phyloP scores from a whole-genome alignment of 2,888 invertebrate species.

The Harpagoxenus sublaevis region DNA sequence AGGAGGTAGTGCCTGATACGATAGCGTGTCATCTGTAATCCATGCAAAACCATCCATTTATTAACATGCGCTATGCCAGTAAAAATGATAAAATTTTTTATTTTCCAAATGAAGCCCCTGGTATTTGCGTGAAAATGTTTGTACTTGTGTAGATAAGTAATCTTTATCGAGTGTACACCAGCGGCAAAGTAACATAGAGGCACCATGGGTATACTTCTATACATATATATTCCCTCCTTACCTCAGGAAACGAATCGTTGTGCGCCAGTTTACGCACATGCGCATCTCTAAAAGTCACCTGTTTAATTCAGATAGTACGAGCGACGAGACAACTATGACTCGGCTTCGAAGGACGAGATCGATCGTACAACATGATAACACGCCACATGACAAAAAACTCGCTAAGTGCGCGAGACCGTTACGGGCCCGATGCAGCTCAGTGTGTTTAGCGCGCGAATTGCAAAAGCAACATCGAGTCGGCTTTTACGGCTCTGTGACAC shows the following conservation, averaged over 20 bases:
- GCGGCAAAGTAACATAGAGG: background rate
- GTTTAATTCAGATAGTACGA: slow-evolving; percentile 51
- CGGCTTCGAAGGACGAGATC: slow-evolving; percentile 53
- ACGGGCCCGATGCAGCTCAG: slow-evolving; percentile 46
- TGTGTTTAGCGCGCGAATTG: slow-evolving; percentile 71
- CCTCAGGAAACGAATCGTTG: too few relatives aligned
- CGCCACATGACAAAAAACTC: slow-evolving; percentile 64
- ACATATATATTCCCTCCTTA: too few relatives aligned
- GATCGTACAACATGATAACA: slow-evolving; percentile 68
- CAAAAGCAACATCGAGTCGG: slow-evolving; percentile 61
- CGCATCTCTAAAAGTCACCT: slow-evolving; percentile 48
- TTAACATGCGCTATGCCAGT: background rate
- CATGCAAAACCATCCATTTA: slow-evolving; percentile 19
- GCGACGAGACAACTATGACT: slow-evolving; percentile 28
- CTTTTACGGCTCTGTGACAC: slow-evolving; percentile 69
- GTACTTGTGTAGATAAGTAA: background rate
- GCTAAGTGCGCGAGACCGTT: slow-evolving; percentile 62
- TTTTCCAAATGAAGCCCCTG: background rate
- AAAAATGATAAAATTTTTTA: background rate
- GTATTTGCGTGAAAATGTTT: background rate
- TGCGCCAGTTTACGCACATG: background rate
- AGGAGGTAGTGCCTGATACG: slow-evolving; percentile 53
- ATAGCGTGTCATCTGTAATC: slow-evolving; percentile 49
- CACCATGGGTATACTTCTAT: too few relatives aligned
- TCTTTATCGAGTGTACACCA: background rate